Conservation (phyloP, 1,140 invertebrate species). For the Papilio helenus region DNA sequence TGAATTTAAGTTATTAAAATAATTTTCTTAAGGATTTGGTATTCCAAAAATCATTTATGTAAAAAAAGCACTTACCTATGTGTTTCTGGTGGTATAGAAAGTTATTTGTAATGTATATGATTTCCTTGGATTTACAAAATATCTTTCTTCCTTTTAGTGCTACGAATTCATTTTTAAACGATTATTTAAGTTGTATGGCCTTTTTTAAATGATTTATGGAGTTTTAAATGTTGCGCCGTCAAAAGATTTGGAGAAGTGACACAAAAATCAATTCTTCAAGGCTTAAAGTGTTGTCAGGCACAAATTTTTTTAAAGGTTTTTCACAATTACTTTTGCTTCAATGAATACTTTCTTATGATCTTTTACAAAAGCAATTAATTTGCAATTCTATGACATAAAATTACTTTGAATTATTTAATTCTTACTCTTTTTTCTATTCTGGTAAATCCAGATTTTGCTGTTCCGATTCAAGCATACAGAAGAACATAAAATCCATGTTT, state of each 20-base stretch:
- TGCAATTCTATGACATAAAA: too few relatives aligned
- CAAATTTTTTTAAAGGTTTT: background rate
- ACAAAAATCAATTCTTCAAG: conserved; percentile 69
- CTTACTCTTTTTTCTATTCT: background rate
- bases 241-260: conserved; percentile 66
- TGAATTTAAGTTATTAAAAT: background rate
- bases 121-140: conserved; percentile 10
- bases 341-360: background rate
- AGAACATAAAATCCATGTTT: background rate
- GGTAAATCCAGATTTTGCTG: background rate
- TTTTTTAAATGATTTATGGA: conserved; percentile 56
- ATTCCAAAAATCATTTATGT: background rate
- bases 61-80: conserved; percentile 34
- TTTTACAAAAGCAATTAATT: too few relatives aligned
- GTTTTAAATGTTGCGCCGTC: conserved; percentile 80
- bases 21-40: background rate
- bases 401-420: too few relatives aligned
- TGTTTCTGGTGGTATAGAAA: background rate
- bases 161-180: conserved; percentile 53
- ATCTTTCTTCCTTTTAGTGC: background rate
- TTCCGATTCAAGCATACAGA: background rate
- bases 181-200: conserved; percentile 50
- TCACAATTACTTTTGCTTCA: background rate
- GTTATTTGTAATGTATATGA: background rate
- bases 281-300: conserved; percentile 45